phyloP scores from a whole-genome alignment of 2,888 invertebrate genomes.

The Volucella inflata region DNA sequence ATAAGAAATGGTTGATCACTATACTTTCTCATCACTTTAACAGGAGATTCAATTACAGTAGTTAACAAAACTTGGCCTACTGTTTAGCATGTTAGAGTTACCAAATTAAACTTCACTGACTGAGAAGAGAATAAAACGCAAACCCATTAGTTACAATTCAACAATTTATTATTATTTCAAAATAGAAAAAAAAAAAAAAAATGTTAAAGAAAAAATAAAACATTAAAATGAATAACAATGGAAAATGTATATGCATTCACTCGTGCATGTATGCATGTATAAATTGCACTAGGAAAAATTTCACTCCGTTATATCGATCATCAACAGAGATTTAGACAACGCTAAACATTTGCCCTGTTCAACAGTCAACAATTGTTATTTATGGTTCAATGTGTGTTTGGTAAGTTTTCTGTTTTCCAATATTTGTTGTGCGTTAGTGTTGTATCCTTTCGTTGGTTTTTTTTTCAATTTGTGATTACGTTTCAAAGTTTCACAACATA shows the following conservation, averaged over 20 bases:
- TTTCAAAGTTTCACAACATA: constrained; percentile 32
- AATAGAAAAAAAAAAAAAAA: constrained; percentile 47
- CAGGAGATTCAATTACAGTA: no score
- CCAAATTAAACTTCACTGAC: background rate
- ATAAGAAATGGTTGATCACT: no score
- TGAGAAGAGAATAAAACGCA: background rate
- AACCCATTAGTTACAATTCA: constrained; percentile 51
- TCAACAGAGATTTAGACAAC: constrained; percentile 21
- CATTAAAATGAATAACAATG: constrained; percentile 66
- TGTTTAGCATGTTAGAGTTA: background rate
- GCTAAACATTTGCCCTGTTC: constrained; percentile 29
- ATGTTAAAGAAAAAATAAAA: constrained; percentile 24
- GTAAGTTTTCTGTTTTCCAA: constrained; percentile 33
- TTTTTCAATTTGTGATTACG: background rate
- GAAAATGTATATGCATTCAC: constrained; percentile 62
- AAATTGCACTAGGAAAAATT: constrained; percentile 64
- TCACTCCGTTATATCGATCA: constrained; percentile 47
- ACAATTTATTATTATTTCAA: constrained; percentile 73
- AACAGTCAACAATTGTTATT: constrained; percentile 49
- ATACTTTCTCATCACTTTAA: no score
- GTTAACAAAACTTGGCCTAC: no score
- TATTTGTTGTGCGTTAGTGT: constrained; percentile 26
- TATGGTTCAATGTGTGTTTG: constrained; percentile 48
- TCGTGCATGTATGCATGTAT: constrained; percentile 35
- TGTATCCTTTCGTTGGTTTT: constrained; percentile 8